Evolutionary conservation across 2,888 invertebrate species (phyloP), one percentile per base, ranked within the genome.

Genomic region (Philereme transversata): DNA sequence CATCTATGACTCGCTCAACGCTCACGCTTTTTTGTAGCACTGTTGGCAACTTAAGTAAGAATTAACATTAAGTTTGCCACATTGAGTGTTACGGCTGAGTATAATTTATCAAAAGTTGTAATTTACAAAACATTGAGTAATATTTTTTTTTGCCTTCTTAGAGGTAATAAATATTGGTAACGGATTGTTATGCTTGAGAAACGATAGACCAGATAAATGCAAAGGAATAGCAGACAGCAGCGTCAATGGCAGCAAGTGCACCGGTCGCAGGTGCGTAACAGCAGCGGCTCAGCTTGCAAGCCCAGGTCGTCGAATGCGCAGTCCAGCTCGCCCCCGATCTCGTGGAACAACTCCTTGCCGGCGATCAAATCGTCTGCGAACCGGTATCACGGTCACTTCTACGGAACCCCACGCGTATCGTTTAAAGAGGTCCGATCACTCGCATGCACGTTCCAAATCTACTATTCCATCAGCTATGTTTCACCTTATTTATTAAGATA

Each of bases 251-350:
- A 91, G 86, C 90, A 88, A 34, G 88, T 85, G 85, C 89, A 90
- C 69, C 88, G 86, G 36, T 85, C 84, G 85, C 90, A 90, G 70
- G 69, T 63, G 68, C 83, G 81, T 38, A 49, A 55, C 52, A 69
- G 54, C 11, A 68, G 62, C 33, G 75, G 69, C 61, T 78, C 62
- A 58, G 73, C 55, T 70, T 82, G 82, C 74, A 91, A 74, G 34
- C 86, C 88, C 64, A 92, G 87, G 88, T 97, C 96, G 83, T 95
- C 94, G 94, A 98, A 97, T 76, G 98, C 97, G 84, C 94, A 93
- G 94, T 98, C 98, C 94, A 98, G 94, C 90, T 98, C 98, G 86
- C 97, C 97, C 76, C 97, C 97, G 88, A 98, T 96, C 86, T 96
- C 95, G 92, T 97, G 97, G 95, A 96, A 98, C 90, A 96, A 94